phyloP scores from a whole-genome alignment of 2,113 vertebrate species.

The Rhinolophus ferrumequinum region DNA sequence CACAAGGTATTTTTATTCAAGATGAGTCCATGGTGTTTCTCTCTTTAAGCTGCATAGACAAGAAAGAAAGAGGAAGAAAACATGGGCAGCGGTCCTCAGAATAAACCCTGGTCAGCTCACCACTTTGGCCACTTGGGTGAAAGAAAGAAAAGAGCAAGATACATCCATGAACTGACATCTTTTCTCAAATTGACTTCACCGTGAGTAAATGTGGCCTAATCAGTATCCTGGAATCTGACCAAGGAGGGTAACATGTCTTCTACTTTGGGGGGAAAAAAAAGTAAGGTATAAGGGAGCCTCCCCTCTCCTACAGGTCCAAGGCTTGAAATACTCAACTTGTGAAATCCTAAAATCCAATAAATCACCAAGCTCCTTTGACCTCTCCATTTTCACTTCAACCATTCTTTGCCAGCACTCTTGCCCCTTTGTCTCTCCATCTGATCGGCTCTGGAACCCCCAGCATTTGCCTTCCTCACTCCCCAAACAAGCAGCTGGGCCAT shows the following conservation, averaged over 20 bases:
- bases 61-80: not conserved
- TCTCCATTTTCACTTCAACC: not conserved
- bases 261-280: not conserved
- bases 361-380: not conserved
- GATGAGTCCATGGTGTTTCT: not conserved
- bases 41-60: not conserved
- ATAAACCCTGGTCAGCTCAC: not conserved
- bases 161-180: not conserved
- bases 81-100: not conserved
- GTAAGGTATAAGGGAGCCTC: not conserved
- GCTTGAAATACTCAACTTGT: not conserved
- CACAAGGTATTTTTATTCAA: not conserved
- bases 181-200: not conserved
- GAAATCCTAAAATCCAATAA: conserved; percentile 3
- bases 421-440: not conserved
- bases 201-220: not conserved
- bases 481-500: not conserved
- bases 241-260: not conserved
- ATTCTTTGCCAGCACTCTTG: not conserved
- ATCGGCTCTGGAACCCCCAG: not conserved
- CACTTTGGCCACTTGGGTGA: not conserved
- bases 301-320: not conserved
- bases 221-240: not conserved
- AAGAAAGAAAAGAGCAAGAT: not conserved
- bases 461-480: not conserved